Conservation (phyloP, 2,888 invertebrate genomes). For the Agonopterix heracliana region DNA sequence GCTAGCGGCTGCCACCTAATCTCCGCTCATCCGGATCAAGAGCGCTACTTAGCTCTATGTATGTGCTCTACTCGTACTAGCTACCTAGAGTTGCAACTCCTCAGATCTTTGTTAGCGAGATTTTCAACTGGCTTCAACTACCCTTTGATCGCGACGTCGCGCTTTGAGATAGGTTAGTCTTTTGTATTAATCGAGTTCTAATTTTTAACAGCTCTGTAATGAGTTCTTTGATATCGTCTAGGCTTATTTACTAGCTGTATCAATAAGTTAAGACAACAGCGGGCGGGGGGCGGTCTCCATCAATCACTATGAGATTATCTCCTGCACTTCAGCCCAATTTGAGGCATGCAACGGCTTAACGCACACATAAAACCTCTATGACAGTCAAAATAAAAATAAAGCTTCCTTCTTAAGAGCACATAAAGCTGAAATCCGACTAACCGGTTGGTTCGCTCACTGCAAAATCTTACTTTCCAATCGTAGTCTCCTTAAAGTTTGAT, state of each 20-base stretch:
- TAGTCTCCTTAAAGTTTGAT: too few relatives aligned
- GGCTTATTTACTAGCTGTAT: too few relatives aligned
- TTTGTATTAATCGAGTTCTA: too few relatives aligned
- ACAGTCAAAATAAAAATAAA: constrained; percentile 5
- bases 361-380: constrained; percentile 34
- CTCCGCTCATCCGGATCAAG: constrained; percentile 64
- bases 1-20: constrained; percentile 67
- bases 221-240: too few relatives aligned
- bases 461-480: not conserved
- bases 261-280: not conserved
- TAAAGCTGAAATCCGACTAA: constrained; percentile 18
- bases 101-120: constrained; percentile 40
- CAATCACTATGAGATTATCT: constrained; percentile 81
- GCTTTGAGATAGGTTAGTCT: too few relatives aligned
- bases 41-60: constrained; percentile 47
- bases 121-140: not conserved
- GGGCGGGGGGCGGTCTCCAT: constrained; percentile 53
- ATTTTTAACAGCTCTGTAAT: too few relatives aligned
- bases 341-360: constrained; percentile 67
- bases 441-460: not conserved
- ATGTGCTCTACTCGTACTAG: constrained; percentile 28
- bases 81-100: constrained; percentile 23
- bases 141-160: too few relatives aligned
- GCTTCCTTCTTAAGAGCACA: constrained; percentile 15
- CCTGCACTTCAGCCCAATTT: constrained; percentile 76